Base-by-base conservation (phyloP, 1,140 invertebrate genomes). In the Drosophila subobscura region DNA sequence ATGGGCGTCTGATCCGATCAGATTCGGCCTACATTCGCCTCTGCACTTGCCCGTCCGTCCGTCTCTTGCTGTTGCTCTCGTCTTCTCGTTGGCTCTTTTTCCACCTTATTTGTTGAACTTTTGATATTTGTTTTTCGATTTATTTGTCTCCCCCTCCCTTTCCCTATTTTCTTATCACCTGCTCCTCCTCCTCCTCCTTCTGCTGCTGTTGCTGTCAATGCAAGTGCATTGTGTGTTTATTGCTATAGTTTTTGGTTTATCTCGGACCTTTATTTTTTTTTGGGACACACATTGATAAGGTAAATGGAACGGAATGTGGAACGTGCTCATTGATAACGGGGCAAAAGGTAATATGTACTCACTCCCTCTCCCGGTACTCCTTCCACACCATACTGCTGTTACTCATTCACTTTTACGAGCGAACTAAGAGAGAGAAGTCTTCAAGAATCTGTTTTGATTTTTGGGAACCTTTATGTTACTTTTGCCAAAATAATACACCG, bases 191-290 rank as follows among this genome's bases (percentile, higher is more conserved):
- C 16, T 20, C 16, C 27, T 7, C 27, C 7, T 29, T 7, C 10
- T 12, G 8, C 16, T 7, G 33, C 37, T 70, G 66, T 76, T 7
- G 23, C 37, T 70, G 66, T 76, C 55, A 79, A 79, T 84, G 79
- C 75, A 83, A 72, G 66, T 84, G 80, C 80, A 85, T 76, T 85
- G 74, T 64, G 27, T 56, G 52, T 57, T 46, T 68, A 61, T 67
- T 80, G 47, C 54, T 67, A 59, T 77, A 73, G 27, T 27, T 58
- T 53, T 72, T 40, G 25, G 47, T 72, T 79, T 84, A 79, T 84
- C 80, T 72, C 29, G 22, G 40, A 55, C 53, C 22, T 41, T 44
- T 50, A 44, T 8, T 4, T 6, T 2, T 77, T 74, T 79, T 70
- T 75, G 40, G 77, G 71, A 46, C 70, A 79, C 29, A 45, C n/a